Evolutionary conservation across 1,140 invertebrate species (phyloP).

Genomic region (Drosophila yakuba): DNA sequence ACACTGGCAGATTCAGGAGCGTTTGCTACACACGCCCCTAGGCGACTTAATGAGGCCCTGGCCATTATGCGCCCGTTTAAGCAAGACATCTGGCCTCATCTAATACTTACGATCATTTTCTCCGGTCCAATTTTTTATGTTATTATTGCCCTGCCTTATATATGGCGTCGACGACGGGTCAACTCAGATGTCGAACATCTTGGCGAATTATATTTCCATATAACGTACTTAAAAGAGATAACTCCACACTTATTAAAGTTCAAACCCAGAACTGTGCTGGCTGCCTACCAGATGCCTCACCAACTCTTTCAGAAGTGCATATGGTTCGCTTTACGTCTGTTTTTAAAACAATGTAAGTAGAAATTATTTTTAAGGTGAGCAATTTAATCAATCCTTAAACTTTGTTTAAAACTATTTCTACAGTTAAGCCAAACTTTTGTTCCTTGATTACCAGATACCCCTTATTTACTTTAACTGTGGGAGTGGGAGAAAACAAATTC

Average conservation of each 20-base stretch:
- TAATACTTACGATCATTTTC: conserved; percentile 85
- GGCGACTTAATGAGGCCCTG: conserved; percentile 88
- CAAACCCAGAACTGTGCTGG: not conserved
- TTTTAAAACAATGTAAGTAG: conserved; percentile 88
- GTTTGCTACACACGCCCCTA: conserved; percentile 89
- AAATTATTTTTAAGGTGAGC: not conserved
- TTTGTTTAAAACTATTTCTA: not conserved
- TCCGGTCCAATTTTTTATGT: conserved; percentile 86
- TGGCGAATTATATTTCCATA: conserved; percentile 41
- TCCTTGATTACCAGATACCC: too few relatives aligned
- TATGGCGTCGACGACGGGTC: conserved; percentile 64
- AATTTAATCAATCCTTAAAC: not conserved
- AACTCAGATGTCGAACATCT: conserved; percentile 45
- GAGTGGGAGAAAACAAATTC: too few relatives aligned
- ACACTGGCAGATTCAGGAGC: conserved; percentile 90
- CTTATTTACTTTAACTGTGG: too few relatives aligned
- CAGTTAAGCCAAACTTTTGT: not conserved
- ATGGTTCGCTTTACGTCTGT: conserved; percentile 88
- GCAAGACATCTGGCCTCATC: conserved; percentile 87
- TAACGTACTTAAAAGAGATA: conserved; percentile 79
- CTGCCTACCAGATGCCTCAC: conserved; percentile 62
- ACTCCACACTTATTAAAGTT: conserved; percentile 40
- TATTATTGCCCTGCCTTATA: conserved; percentile 85
- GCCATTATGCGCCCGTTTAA: conserved; percentile 89
- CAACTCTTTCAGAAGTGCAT: conserved; percentile 87